A percentile compares a stretch with the other conserved stretches of the same genome.
Conservation (phyloP, 2,797 vertebrate genomes). For the Epinephelus awoara region DNA sequence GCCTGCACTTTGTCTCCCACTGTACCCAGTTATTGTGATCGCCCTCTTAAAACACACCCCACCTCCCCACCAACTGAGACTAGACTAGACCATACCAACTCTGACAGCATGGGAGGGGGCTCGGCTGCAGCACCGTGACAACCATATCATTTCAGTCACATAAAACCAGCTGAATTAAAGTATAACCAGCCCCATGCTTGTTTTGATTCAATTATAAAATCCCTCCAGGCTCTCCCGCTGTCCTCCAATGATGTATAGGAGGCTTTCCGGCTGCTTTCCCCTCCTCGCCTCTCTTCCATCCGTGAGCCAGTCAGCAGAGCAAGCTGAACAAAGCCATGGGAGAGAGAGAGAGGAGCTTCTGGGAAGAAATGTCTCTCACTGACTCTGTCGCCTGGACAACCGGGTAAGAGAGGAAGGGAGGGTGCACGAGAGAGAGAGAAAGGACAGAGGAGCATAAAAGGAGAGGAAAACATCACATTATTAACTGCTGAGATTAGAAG, state of each 20-base stretch:
- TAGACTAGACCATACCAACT: constrained; percentile 81
- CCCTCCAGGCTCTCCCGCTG: neutral
- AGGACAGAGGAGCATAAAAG: constrained; percentile 63
- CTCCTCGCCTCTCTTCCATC: constrained; percentile 50
- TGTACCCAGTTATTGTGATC: constrained; percentile 77
- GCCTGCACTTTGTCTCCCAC: constrained; percentile 66
- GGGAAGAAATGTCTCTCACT: constrained; percentile 81
- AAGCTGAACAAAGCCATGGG: constrained; percentile 83
- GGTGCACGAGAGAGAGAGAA: constrained; percentile 54
- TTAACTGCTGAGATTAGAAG: constrained; percentile 69
- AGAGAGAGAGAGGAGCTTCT: constrained; percentile 76
- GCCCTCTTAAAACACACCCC: constrained; percentile 71
- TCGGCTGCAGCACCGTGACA: constrained; percentile 32
- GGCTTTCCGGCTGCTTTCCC: constrained; percentile 17
- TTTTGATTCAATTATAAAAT: constrained; percentile 2
- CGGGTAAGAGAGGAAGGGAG: constrained; percentile 77
- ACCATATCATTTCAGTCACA: neutral
- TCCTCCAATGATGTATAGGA: neutral
- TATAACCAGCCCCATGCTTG: neutral
- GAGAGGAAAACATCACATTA: constrained; percentile 67
- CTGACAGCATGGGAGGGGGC: constrained; percentile 64
- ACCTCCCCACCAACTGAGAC: constrained; percentile 69
- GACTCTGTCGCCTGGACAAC: constrained; percentile 86
- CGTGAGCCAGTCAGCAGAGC: constrained; percentile 78
- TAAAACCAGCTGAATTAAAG: constrained; percentile 15